Evolutionary conservation across 2,113 vertebrate species (phyloP), one percentile per base, ranked within the genome.

Genomic region (Scatophagus argus): DNA sequence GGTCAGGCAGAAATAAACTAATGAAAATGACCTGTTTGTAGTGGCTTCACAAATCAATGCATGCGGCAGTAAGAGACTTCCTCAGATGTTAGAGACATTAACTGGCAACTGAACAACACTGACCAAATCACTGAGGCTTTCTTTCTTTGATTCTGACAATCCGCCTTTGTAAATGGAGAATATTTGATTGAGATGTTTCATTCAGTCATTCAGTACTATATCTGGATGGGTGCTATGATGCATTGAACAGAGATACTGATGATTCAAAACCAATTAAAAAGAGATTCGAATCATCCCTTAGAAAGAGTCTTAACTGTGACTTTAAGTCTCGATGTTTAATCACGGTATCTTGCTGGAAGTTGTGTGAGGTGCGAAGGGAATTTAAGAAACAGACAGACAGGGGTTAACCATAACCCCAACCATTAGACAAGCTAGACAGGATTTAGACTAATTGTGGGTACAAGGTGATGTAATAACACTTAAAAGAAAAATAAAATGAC

Each of bases 271-370:
- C 51, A 76, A 83, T 85, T 72, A 73, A 74, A 77, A 56, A 54
- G 68, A 79, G 74, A 84, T 87, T 83, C 14, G 36, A 77, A 77
- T 82, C 56, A 38, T 85, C 44, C 38, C 63, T 79, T 70, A 31
- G 49, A 78, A 72, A 83, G 59, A 86, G 46, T 56, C 41, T 78
- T 82, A 84, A 82, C 77, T 71, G 64, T 61, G 43, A 68, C 29
- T 81, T 65, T 74, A 82, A 41, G 66, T 62, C 44, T 27, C 54
- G 34, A 23, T 58, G 29, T 82, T 84, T 80, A 84, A 80, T 86
- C 62, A 55, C 25, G 52, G 61, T 41, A 13, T 39, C 27, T 72
- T 11, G 75, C 59, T 76, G 43, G 32, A 73, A 64, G 68, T 44
- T 74, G 38, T 36, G 31, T 51, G 52, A 23, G 1, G 43, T 55